These are phyloP conservation scores for Cantharis flavilabris DNA, from an alignment of 2,888 invertebrate species.

Conservation along the genomic window DNA sequence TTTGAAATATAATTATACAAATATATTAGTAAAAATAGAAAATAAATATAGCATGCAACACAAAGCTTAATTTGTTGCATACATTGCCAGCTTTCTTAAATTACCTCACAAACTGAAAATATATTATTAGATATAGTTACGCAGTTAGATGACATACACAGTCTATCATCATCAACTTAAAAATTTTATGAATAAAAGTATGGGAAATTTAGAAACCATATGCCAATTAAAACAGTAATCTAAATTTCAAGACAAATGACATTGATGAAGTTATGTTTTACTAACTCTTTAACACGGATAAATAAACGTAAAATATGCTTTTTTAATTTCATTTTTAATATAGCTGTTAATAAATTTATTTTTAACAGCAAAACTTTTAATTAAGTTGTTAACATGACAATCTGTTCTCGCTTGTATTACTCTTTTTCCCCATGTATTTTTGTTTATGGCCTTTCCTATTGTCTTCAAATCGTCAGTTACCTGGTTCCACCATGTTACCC, in stretches of 20 bases:
- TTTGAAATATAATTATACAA: not conserved
- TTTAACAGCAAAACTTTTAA: not conserved
- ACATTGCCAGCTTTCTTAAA: conserved; percentile 12
- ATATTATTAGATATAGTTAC: conserved; percentile 12
- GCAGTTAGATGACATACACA: not conserved
- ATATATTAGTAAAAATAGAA: not conserved
- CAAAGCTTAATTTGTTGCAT: conserved; percentile 8
- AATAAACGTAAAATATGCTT: not conserved
- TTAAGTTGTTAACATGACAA: not conserved
- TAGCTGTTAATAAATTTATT: not conserved
- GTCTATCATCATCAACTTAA: not conserved
- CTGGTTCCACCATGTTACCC: no score
- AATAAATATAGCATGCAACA: conserved; percentile 9
- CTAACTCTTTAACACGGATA: not conserved
- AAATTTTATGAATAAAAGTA: not conserved
- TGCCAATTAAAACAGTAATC: not conserved
- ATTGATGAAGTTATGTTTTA: not conserved
- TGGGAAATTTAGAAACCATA: not conserved
- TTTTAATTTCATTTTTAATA: not conserved
- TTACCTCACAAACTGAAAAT: conserved; percentile 10
- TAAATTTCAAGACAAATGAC: not conserved
- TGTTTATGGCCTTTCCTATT: no score
- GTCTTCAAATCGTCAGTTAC: no score
- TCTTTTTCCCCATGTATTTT: no score
- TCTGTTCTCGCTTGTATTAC: no score